phyloP scores from a whole-genome alignment of 2,113 vertebrate species.

The Collichthys lucidus region DNA sequence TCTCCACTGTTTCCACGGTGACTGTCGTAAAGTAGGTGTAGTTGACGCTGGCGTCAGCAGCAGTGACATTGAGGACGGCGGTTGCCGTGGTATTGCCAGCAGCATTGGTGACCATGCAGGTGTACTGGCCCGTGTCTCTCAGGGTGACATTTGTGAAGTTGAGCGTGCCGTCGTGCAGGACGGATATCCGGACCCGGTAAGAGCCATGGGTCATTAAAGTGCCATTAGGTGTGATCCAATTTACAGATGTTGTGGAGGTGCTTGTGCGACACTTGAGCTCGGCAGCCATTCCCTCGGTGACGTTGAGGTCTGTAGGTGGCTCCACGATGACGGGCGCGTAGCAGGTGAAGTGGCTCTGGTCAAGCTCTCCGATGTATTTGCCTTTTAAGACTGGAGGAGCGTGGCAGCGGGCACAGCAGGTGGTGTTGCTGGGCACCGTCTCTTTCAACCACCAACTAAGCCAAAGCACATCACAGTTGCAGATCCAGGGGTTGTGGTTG shows the following conservation, averaged over 20 bases:
- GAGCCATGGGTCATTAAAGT: constrained; percentile 98
- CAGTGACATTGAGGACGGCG: constrained; percentile 94
- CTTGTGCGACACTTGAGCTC: constrained; percentile 98
- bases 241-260: constrained; percentile 96
- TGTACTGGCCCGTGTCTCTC: constrained; percentile 97
- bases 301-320: constrained; percentile 95
- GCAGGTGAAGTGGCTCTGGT: constrained; percentile 97
- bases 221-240: constrained; percentile 97
- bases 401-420: constrained; percentile 96
- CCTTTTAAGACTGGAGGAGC: constrained; percentile 91
- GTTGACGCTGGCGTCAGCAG: constrained; percentile 86
- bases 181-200: constrained; percentile 94
- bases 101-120: constrained; percentile 98
- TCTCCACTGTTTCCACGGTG: constrained; percentile 93
- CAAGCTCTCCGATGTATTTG: constrained; percentile 93
- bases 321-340: constrained; percentile 97
- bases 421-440: constrained; percentile 96
- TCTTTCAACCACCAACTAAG: constrained; percentile 98
- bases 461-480: constrained; percentile 98
- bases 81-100: constrained; percentile 96
- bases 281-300: constrained; percentile 97
- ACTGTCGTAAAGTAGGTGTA: constrained; percentile 96
- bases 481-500: constrained; percentile 98
- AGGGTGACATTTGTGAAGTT: constrained; percentile 98
- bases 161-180: constrained; percentile 94